These are phyloP conservation scores for Scelioninae gen. 2 DNA, from an alignment of 2,888 invertebrate species.

Conservation along the genomic window DNA sequence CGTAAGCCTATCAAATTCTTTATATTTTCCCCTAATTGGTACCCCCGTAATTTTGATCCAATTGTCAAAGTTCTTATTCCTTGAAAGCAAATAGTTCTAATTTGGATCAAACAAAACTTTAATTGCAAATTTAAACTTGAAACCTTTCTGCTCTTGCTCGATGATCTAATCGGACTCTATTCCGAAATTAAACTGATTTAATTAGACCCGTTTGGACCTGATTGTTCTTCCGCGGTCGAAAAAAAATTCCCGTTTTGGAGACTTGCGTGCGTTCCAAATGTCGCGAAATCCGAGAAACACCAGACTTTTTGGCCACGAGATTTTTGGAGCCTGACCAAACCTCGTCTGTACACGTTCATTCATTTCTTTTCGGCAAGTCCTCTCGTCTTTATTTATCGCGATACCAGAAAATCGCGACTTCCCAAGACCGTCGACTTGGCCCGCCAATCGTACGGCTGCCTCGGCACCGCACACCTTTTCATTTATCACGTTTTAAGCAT, in stretches of 20 bases:
- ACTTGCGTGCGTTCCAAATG: slow-evolving; percentile 20
- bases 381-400: slow-evolving; percentile 45
- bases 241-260: slow-evolving; percentile 7
- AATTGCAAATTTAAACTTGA: no score
- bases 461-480: background rate
- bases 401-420: slow-evolving; percentile 15
- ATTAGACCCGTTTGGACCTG: background rate
- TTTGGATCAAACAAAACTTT: no score
- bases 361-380: slow-evolving; percentile 41
- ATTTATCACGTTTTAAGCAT: background rate
- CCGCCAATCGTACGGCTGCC: slow-evolving; percentile 2
- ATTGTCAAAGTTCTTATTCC: no score
- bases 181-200: background rate
- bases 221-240: background rate
- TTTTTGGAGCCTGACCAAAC: slow-evolving; percentile 43
- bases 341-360: slow-evolving; percentile 28
- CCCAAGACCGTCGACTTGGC: slow-evolving; percentile 27
- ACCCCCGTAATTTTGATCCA: no score
- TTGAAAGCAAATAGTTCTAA: no score
- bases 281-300: slow-evolving; percentile 36
- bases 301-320: slow-evolving; percentile 21
- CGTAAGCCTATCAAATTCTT: no score
- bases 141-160: no score
- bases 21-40: no score
- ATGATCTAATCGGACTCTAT: no score